These are phyloP conservation scores for Scaptomyza graminum DNA, from an alignment of 1,140 invertebrate genomes.

Conservation along the genomic window DNA sequence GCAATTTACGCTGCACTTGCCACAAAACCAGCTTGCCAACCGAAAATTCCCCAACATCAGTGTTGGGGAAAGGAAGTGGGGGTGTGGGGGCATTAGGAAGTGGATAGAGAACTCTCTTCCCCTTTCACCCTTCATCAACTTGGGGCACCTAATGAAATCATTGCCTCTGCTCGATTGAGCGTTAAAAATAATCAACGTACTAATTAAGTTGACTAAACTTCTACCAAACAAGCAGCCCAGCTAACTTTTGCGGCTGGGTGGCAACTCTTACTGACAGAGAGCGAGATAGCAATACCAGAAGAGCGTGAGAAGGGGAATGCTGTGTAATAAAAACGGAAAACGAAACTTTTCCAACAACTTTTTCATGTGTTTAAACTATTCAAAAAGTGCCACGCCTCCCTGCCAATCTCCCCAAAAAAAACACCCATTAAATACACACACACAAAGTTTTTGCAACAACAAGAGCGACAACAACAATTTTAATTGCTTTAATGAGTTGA, in stretches of 20 bases:
- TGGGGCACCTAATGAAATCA: conserved; percentile 65
- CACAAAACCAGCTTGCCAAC: conserved; percentile 18
- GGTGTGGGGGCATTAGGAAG: too few species aligned
- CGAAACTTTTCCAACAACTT: conserved; percentile 45
- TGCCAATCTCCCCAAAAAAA: conserved; percentile 12
- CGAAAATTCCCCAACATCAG: conserved; percentile 14
- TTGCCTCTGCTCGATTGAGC: conserved; percentile 71
- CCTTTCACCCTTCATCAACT: too few species aligned
- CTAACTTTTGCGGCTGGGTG: conserved; percentile 50
- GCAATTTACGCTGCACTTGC: conserved; percentile 67
- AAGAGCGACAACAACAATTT: conserved; percentile 36
- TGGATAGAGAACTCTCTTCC: too few species aligned
- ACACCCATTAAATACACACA: conserved; percentile 17
- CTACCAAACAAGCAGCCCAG: conserved; percentile 3
- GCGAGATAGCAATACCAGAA: too few species aligned
- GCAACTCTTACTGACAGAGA: conserved; percentile 10
- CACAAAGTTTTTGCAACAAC: conserved; percentile 35
- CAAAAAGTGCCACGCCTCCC: conserved; percentile 27
- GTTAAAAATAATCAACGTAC: conserved; percentile 79
- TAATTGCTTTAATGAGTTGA: conserved; percentile 57
- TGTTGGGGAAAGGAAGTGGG: background rate
- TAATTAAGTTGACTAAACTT: conserved; percentile 76
- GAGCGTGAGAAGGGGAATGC: background rate
- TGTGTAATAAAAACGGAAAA: conserved; percentile 23
- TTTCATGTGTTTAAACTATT: conserved; percentile 47